phyloP scores from a whole-genome alignment of 2,797 vertebrate species.

The Columba guinea region DNA sequence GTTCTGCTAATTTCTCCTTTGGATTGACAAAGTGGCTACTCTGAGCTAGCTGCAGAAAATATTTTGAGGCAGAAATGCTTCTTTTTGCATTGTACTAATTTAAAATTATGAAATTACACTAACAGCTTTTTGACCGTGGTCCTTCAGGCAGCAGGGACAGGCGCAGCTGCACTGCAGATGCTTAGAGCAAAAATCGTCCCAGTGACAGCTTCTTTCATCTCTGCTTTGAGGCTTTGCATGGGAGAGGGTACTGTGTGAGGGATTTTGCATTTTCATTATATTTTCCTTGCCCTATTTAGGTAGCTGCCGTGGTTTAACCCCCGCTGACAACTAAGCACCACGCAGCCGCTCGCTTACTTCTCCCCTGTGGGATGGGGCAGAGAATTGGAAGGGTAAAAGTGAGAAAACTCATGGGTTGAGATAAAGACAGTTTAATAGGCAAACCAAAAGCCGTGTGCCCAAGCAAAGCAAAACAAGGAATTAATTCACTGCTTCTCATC shows the following conservation, averaged over 20 bases:
- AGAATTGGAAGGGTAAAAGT: no score
- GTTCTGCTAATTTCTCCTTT: no score
- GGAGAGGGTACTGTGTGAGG: background rate
- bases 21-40: background rate
- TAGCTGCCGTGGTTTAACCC: no score
- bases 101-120: background rate
- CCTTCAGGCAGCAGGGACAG: background rate
- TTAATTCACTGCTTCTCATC: background rate
- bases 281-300: background rate
- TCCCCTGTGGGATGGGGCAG: no score
- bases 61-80: background rate
- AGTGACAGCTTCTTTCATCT: background rate
- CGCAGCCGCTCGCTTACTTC: no score
- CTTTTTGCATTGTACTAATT: background rate
- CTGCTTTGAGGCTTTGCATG: fast-evolving
- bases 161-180: background rate
- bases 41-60: background rate
- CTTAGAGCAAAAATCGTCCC: background rate
- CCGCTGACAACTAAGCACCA: no score
- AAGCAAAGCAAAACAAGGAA: no score
- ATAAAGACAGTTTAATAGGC: no score
- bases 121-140: background rate
- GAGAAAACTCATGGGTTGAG: no score
- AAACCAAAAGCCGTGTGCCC: no score
- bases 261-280: background rate